These are phyloP conservation scores for Habropoda laboriosa DNA, from an alignment of 1,140 invertebrate species.

Conservation along the genomic window DNA sequence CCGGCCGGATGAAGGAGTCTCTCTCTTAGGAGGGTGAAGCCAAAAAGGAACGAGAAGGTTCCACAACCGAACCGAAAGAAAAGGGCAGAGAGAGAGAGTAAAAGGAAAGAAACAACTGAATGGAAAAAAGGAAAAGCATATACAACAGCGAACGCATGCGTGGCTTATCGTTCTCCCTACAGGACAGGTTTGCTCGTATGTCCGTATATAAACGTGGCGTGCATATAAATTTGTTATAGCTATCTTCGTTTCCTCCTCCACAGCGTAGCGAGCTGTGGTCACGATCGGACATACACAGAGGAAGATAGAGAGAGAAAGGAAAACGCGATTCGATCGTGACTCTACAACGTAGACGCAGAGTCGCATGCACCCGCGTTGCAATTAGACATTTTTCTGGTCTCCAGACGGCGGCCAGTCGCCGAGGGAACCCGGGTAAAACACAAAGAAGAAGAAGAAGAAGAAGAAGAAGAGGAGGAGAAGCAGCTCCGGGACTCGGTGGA, in stretches of 20 bases:
- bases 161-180: conserved; percentile 57
- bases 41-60: neutral
- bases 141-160: conserved; percentile 20
- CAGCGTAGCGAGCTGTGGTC: no score
- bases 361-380: conserved; percentile 47
- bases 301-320: neutral
- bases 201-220: conserved; percentile 49
- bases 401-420: conserved; percentile 5
- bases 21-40: conserved; percentile 28
- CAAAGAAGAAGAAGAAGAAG: conserved; percentile 35
- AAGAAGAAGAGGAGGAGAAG: conserved; percentile 30
- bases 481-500: conserved; percentile 39
- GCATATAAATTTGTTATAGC: conserved; percentile 57
- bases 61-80: neutral
- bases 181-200: conserved; percentile 59
- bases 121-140: neutral
- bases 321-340: conserved; percentile 35
- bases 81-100: neutral
- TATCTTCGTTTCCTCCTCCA: neutral
- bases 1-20: conserved; percentile 39
- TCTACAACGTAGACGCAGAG: conserved; percentile 1
- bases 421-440: neutral
- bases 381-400: conserved; percentile 65
- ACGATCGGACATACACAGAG: neutral
- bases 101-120: no score